Evolutionary conservation across 2,113 vertebrate genomes (phyloP).

Genomic region (Crotalus helleri): DNA sequence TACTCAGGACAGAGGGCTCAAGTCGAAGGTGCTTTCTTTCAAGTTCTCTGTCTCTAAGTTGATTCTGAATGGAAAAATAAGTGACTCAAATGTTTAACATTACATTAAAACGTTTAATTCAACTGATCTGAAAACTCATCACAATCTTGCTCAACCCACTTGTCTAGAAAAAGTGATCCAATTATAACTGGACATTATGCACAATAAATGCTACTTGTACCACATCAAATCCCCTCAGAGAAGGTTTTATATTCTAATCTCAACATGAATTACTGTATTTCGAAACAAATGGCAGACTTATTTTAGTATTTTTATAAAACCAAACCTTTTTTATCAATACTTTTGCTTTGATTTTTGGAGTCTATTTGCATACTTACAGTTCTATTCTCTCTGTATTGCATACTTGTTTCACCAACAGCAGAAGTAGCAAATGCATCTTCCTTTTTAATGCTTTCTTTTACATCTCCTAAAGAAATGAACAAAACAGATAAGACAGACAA

Average conservation of each 20-base stretch:
- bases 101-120: neutral
- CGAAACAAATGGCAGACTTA: neutral
- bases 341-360: conserved; percentile 44
- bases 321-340: neutral
- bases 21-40: neutral
- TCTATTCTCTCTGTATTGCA: conserved; percentile 40
- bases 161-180: neutral
- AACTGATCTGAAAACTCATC: neutral
- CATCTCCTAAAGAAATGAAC: conserved; percentile 65
- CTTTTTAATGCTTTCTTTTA: conserved; percentile 68
- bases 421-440: conserved; percentile 54
- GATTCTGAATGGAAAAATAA: conserved; percentile 57
- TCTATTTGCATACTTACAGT: conserved; percentile 30
- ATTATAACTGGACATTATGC: neutral
- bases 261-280: neutral
- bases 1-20: conserved; percentile 77
- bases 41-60: conserved; percentile 20
- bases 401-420: conserved; percentile 43
- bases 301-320: neutral
- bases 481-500: conserved; percentile 20
- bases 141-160: neutral
- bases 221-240: neutral
- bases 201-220: neutral
- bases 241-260: neutral
- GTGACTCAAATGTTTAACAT: neutral